Conservation (phyloP, 2,888 invertebrate species). For the Polylopha cassiicola region DNA sequence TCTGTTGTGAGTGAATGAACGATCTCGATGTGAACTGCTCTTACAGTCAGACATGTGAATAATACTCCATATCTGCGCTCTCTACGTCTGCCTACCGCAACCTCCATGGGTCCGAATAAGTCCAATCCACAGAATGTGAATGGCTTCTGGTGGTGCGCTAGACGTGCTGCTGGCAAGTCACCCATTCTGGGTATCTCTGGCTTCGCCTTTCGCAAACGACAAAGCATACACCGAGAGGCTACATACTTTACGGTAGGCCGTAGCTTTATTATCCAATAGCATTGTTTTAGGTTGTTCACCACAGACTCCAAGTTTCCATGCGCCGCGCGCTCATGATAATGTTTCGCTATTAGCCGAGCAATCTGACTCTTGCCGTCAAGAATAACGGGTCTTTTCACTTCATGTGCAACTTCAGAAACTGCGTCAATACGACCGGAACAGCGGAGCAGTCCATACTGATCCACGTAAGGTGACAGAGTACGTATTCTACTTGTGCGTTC, state of each 20-base stretch:
- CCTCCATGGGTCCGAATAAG: slow-evolving; percentile 7
- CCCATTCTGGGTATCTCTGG: background rate
- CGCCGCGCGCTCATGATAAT: background rate
- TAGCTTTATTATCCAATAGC: background rate
- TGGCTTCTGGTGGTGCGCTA: background rate
- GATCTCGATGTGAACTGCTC: slow-evolving; percentile 1
- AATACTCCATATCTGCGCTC: background rate
- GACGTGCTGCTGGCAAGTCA: background rate
- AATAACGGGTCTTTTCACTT: slow-evolving; percentile 2
- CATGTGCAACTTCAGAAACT: background rate
- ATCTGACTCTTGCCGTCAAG: slow-evolving; percentile 1
- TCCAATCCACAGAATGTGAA: background rate
- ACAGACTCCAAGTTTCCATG: too few relatives aligned
- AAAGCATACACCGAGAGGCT: background rate
- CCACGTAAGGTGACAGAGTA: background rate
- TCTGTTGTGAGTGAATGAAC: background rate
- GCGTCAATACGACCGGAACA: background rate
- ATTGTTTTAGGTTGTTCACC: background rate
- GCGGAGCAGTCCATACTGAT: background rate
- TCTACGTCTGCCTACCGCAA: slow-evolving; percentile 1
- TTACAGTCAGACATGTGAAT: background rate
- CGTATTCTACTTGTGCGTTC: too few relatives aligned
- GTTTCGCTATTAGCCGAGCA: background rate
- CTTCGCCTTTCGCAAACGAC: background rate
- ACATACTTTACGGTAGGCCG: background rate